These are phyloP conservation scores for Phasianus colchicus DNA, from an alignment of 2,113 vertebrate species.

Conservation along the genomic window DNA sequence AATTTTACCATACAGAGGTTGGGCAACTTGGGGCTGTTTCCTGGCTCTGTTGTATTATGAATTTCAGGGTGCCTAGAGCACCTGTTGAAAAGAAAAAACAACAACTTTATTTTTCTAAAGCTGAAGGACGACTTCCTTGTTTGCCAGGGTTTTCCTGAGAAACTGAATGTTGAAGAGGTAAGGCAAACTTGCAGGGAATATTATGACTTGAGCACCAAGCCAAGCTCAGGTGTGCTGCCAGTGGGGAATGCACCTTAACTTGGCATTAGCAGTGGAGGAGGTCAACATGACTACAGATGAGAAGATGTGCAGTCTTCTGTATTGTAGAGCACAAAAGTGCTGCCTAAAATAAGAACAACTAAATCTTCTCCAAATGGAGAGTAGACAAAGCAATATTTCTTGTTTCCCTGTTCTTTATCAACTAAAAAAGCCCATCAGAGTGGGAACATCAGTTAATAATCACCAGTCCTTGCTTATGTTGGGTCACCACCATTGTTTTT, in stretches of 20 bases:
- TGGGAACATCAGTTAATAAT: slow-evolving; percentile 55
- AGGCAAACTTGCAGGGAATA: background rate
- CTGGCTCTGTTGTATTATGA: slow-evolving; percentile 5
- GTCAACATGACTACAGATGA: background rate
- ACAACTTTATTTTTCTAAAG: background rate
- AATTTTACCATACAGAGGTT: slow-evolving; percentile 60
- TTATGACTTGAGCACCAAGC: background rate
- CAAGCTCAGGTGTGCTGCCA: background rate
- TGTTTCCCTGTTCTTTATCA: background rate
- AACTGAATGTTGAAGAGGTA: background rate
- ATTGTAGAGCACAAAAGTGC: background rate
- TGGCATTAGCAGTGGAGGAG: rapidly evolving
- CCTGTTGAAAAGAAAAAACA: slow-evolving; percentile 8
- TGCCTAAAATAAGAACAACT: background rate
- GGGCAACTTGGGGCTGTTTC: slow-evolving; percentile 43
- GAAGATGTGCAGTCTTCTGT: background rate
- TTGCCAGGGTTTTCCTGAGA: slow-evolving; percentile 19
- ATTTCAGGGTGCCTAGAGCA: slow-evolving; percentile 10
- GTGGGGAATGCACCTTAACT: background rate
- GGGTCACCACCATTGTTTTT: background rate
- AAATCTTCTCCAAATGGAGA: background rate
- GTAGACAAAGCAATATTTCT: background rate
- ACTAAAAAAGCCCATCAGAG: background rate
- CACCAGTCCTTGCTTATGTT: background rate
- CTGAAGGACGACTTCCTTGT: slow-evolving; percentile 50